Evolutionary conservation across 2,113 vertebrate species (phyloP), one percentile per base, ranked within the genome.

Genomic region (Chaenogobius annularis): DNA sequence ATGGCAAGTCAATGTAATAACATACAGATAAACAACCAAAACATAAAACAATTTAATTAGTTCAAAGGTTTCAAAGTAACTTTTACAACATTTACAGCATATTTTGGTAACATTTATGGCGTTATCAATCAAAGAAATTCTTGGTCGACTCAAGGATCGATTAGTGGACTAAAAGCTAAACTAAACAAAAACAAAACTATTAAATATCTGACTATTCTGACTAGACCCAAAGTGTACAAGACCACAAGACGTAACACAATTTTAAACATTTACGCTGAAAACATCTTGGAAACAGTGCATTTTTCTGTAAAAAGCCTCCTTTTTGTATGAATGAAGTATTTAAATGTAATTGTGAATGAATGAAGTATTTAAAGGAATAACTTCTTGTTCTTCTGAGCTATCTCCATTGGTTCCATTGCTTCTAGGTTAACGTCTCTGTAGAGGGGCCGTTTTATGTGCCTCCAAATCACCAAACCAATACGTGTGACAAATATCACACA

Each of bases 381-480:
- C 26, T 69, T 90, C 64, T 85, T 92, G 73, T 89, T 86, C 22
- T 81, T 90, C 20, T 66, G 19, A 46, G 89, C 78, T 10, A 81
- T 84, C 15, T 84, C 86, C 22, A 44, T 81, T 0, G 84, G 88
- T n/a, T 86, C 74, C 79, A 86, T 64, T 43, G 35, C 40, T 4
- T 84, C 85, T 4, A 71, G 58, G 37, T 10, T 10, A 10, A 22
- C 48, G 0, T 80, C 73, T 40, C 44, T 10, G 1, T 91, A 92
- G 1, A 93, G 72, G 0, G 92, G 93, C 17, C 79, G 79, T 31
- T 83, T 92, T 56, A 83, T 31, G 65, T 92, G 88, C 63, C 84
- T 91, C 92, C 91, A 92, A 59, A 90, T n/a, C 56, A 93, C 86
- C 77, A 92, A 74, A 69, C 65, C 26, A 35, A 93, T 66, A 56